A percentile compares a stretch with the other conserved stretches of the same genome.
Evolutionary conservation across 2,113 vertebrate genomes (phyloP).

Genomic region (Lanius ludovicianus): DNA sequence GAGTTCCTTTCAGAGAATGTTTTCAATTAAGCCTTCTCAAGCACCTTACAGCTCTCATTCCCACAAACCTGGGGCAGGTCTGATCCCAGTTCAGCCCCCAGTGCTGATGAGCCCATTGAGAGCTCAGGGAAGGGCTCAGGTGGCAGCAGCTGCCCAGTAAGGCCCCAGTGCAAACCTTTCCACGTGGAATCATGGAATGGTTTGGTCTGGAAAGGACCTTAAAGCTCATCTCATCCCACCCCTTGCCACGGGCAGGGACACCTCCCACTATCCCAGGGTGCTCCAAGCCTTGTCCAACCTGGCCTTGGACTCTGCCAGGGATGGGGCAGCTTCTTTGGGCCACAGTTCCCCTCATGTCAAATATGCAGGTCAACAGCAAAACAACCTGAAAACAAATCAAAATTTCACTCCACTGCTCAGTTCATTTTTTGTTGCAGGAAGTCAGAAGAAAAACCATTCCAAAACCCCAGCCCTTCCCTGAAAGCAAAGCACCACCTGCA

Average conservation of each 20-base stretch:
- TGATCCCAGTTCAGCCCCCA: not conserved
- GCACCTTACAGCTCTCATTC: not conserved
- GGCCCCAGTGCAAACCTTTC: fast-evolving
- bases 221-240: fast-evolving
- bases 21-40: not conserved
- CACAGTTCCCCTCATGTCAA: not conserved
- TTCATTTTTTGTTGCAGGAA: not conserved
- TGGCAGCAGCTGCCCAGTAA: not conserved
- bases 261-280: not conserved
- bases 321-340: not conserved
- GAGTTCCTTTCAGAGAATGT: not conserved
- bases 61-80: not conserved
- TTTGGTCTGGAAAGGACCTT: not conserved
- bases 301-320: not conserved
- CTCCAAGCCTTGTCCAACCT: not conserved
- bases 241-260: not conserved
- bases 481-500: not conserved
- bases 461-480: not conserved
- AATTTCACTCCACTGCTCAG: not conserved
- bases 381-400: not conserved
- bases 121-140: not conserved
- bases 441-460: not conserved
- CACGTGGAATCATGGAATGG: not conserved
- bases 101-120: not conserved
- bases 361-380: not conserved